Evolutionary conservation across 2,797 vertebrate species (phyloP), one percentile per base, ranked within the genome.

Genomic region (Enteromius radiatus): DNA sequence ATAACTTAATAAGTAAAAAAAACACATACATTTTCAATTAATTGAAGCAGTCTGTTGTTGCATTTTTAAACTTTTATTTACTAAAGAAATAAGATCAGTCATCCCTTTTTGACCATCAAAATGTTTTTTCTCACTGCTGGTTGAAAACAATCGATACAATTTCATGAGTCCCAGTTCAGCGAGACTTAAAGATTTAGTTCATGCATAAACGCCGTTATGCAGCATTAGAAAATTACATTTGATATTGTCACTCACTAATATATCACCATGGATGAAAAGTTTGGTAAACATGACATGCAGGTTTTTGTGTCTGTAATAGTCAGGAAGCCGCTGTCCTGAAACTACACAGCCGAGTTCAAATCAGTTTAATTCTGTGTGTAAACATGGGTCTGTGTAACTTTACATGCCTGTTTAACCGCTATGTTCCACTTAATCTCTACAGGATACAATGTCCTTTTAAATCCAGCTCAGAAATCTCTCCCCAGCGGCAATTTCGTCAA

Each of bases 91-190:
- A 19, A 21, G 52, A n/a, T 19, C 15, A 71, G 43, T 21, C 17
- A 28, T 73, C 14, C 23, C 41, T 28, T 70, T 70, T 19, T 14
- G 10, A 33, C 14, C 68, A 1, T 65, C 3, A 65, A 65, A 23
- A 26, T 9, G 5, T 87, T 87, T 88, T 91, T 91, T 91, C 90
- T 87, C 88, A 28, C 84, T 84, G 87, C 86, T 81, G 5, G 5
- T 61, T 28, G 12, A 61, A 0, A 61, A 28, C 59, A 63, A 31
- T 17, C 11, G 12, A 28, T 7, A 87, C 88, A 86, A 83, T 36
- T 69, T 76, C 54, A 56, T 28, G 14, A 41, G 17, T 26, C 31
- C 26, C 74, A 85, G 49, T 80, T 7, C 79, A 61, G 67, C 82
- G 54, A 67, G 85, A 84, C 28, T 54, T 43, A 73, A 41, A 36